Base-by-base conservation (phyloP, 2,113 vertebrate genomes). In the Procapra przewalskii region DNA sequence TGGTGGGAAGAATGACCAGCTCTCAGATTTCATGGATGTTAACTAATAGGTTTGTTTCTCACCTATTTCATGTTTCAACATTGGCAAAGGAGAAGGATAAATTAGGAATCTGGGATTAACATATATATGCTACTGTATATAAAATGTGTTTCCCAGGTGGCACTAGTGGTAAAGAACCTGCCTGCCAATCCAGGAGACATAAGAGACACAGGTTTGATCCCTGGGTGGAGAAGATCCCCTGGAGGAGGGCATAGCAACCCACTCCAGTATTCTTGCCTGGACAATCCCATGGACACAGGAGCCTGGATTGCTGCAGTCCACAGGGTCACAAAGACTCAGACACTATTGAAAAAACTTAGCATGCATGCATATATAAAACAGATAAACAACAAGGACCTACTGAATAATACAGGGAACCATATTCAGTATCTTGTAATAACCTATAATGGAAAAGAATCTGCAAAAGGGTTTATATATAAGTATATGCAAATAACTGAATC, bases 201-300 rank as follows among this genome's bases (percentile, higher is more conserved):
- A n/a, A 64, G 7, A 64, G 31, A 64, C 31, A 8, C 7, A 0
- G 31, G 31, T 17, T 64, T 2, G 1, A n/a, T 64, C 62, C 62
- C 62, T 64, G 31, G 15, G 15, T n/a, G 31, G 7, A 3, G 31
- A 64, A 33, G 33, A 64, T 64, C 62, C 15, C 62, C 62, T 64
- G 62, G 62, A 17, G 62, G 31, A 33, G 62, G 62, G 62, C 62
- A n/a, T 64, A 31, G 62, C 7, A n/a, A 17, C 62, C 62, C 62
- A 64, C 62, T 33, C 60, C 60, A 64, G 31, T 16, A 64, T 33
- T 64, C 14, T 64, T 64, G 31, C 60, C 60, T 64, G 33, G 60
- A 64, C 14, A 64, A 33, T 64, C 60, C 60, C 60, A 64, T 33
- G 60, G 31, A 16, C 31, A 64, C 6, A 64, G 6, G 14, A 64